These are phyloP conservation scores for Myotis pilosus DNA, from an alignment of 2,797 vertebrate genomes.

Conservation along the genomic window DNA sequence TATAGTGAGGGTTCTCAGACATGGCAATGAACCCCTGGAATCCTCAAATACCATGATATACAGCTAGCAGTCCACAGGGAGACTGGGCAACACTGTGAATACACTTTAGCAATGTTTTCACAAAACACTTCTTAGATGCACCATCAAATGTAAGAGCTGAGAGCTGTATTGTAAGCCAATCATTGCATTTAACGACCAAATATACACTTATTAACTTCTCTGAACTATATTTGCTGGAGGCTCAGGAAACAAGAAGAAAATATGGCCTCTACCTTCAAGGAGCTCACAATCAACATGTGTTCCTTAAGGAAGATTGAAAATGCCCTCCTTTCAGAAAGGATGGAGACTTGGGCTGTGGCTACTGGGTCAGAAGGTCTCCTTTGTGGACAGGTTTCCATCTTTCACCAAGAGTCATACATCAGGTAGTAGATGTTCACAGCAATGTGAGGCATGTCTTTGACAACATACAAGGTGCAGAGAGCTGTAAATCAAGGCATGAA, in stretches of 20 bases:
- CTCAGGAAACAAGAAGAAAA: conserved; percentile 5
- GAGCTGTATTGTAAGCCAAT: not conserved
- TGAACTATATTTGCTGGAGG: not conserved
- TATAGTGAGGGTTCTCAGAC: conserved; percentile 65
- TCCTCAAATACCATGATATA: conserved; percentile 54
- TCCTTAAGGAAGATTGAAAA: conserved; percentile 13
- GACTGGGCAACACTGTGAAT: conserved; percentile 13
- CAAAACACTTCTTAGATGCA: conserved; percentile 42
- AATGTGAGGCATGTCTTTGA: not conserved
- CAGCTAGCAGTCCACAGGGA: conserved; percentile 44
- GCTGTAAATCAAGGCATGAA: not conserved
- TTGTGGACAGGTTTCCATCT: not conserved
- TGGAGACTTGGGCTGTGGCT: not conserved
- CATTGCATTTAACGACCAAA: conserved; percentile 54
- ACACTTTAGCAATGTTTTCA: conserved; percentile 42
- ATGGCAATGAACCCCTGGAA: conserved; percentile 58
- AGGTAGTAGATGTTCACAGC: not conserved
- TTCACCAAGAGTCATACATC: not conserved
- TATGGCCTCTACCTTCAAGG: not conserved
- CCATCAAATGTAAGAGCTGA: conserved; percentile 5
- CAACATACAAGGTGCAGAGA: not conserved
- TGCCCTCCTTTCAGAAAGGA: not conserved
- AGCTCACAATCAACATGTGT: not conserved
- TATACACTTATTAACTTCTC: not conserved
- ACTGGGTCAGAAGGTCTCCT: not conserved